Evolutionary conservation across 2,888 invertebrate genomes (phyloP), one percentile per base, ranked within the genome.

Genomic region (Platerodrilus igneus): DNA sequence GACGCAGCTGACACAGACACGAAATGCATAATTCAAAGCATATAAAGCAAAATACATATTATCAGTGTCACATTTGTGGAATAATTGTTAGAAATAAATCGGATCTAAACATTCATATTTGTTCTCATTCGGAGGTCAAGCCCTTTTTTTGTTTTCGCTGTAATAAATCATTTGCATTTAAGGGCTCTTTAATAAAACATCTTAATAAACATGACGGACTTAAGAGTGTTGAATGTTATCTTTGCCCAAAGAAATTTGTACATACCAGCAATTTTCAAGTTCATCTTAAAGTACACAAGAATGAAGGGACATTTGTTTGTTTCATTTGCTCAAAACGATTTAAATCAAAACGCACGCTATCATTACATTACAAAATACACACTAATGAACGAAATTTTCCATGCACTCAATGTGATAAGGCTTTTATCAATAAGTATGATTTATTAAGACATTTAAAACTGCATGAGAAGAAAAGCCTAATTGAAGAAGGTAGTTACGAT

Each of bases 41-140:
- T 1, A 26, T 29, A 21, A 42, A 36, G 15, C 13, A 14, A 16
- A 49, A 41, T 34, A 37, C 37, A 8, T 34, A 33, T 10, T 41
- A 45, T 17, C 52, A 53, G 29, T 57, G 57, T 29, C 48, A 57
- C 23, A 33, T 52, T 21, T 57, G 57, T 25, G 51, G 55, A 5
- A 47, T 45, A 32, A 37, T 47, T 5, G 52, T 51, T 20, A 48
- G 47, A 4, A 51, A 40, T 31, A 40, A 41, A 11, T 34, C 48
- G 5, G 48, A 53, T 25, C 42, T 56, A 6, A 15, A 13, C 3
- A 32, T 38, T 15, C 56, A 56, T 29, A 35, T 50, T 33, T 39
- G 44, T 13, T 45, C 48, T 7, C 54, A 56, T 28, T 37, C 28
- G 8, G 48, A 48, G 5, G 27, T 47, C 19, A 48, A 47, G 11